These are phyloP conservation scores for Trissolcus brochymenae DNA, from an alignment of 2,888 invertebrate genomes.

Conservation along the genomic window DNA sequence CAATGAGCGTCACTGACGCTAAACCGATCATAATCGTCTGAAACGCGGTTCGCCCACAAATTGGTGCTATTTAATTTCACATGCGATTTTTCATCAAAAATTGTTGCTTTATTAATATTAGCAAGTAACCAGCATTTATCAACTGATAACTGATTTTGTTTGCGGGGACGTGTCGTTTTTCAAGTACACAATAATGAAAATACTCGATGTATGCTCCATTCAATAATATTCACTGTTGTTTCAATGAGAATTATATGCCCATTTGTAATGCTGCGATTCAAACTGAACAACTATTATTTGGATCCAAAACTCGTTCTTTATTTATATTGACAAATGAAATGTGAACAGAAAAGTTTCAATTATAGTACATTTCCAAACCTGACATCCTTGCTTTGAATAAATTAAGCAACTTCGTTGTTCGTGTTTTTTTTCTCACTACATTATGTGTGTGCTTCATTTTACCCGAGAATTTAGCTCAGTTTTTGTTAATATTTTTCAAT, in stretches of 20 bases:
- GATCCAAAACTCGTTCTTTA: constrained; percentile 11
- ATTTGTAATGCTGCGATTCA: constrained; percentile 29
- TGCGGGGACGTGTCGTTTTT: constrained; percentile 17
- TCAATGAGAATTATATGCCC: constrained; percentile 14
- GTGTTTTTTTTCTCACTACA: no score
- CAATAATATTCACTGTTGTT: constrained; percentile 28
- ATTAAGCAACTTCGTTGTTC: no score
- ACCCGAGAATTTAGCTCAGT: no score
- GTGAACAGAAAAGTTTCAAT: no score
- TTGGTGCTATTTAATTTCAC: constrained; percentile 37
- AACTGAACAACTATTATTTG: constrained; percentile 11
- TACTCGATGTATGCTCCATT: neutral
- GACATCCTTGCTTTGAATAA: no score
- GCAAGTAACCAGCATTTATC: constrained; percentile 19
- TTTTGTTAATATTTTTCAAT: no score
- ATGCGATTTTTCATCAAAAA: constrained; percentile 19
- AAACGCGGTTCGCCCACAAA: constrained; percentile 42
- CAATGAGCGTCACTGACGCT: constrained; percentile 41
- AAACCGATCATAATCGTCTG: constrained; percentile 51
- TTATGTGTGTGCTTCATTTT: no score
- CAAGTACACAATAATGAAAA: neutral
- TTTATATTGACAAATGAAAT: constrained; percentile 4
- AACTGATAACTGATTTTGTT: constrained; percentile 38
- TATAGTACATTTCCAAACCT: no score
- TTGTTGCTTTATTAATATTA: constrained; percentile 31